A percentile compares a stretch with the other conserved stretches of the same genome.
Evolutionary conservation across 2,888 invertebrate species (phyloP).

Genomic region (Tetranychus truncatus): DNA sequence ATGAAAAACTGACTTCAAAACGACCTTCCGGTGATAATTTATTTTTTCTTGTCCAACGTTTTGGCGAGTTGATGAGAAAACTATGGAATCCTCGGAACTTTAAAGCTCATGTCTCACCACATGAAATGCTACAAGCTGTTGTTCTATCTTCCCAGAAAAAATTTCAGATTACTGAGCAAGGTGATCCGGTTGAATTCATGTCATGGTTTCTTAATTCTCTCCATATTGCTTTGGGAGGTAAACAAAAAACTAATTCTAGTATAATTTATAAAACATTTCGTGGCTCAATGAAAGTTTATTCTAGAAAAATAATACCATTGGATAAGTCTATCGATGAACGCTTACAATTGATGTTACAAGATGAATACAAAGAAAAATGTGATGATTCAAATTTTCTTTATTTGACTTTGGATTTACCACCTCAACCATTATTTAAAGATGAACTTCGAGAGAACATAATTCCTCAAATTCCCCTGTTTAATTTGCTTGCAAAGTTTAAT

Average conservation of each 20-base stretch:
- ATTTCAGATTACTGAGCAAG: conserved; percentile 96
- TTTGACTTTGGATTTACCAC: conserved; percentile 88
- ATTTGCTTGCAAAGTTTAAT: conserved; percentile 84
- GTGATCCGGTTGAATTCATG: conserved; percentile 90
- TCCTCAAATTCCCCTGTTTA: conserved; percentile 88
- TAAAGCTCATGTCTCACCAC: conserved; percentile 97
- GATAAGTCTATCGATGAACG: conserved; percentile 23
- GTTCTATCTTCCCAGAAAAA: conserved; percentile 85
- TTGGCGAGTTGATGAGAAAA: conserved; percentile 87
- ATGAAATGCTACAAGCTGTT: conserved; percentile 98
- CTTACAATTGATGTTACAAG: conserved; percentile 19
- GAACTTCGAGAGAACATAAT: conserved; percentile 96
- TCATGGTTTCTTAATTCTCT: conserved; percentile 95
- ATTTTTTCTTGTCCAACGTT: conserved; percentile 58
- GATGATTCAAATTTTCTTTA: conserved; percentile 87
- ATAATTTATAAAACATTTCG: conserved; percentile 88
- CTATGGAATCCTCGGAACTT: conserved; percentile 98
- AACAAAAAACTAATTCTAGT: conserved; percentile 55
- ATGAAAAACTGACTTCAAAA: conserved; percentile 49
- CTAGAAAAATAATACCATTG: conserved; percentile 27
- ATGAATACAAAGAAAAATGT: conserved; percentile 35
- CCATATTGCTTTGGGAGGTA: conserved; percentile 81
- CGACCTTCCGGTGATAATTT: conserved; percentile 80
- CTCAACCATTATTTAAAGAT: conserved; percentile 78
- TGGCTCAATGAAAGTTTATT: conserved; percentile 38